Evolutionary conservation across 53 echinoderm and acorn worm genomes (phyloP).

Genomic region (Stichopus horrens): DNA sequence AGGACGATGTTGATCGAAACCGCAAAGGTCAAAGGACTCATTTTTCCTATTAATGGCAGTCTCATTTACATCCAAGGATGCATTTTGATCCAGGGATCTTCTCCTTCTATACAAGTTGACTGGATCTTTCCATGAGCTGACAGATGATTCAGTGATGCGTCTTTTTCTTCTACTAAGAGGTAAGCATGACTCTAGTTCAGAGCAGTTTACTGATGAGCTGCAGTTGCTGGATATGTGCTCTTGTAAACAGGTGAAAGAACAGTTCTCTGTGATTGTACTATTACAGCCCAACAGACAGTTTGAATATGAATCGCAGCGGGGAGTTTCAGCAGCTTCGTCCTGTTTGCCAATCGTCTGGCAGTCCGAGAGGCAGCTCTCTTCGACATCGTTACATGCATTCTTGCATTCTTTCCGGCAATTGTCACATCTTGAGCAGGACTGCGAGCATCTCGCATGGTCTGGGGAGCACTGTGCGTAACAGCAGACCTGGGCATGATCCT

Average conservation of each 20-base stretch:
- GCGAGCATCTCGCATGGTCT: neutral
- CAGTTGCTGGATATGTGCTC: slow-evolving; percentile 47
- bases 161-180: neutral
- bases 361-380: slow-evolving; percentile 29
- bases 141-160: neutral
- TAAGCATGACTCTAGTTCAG: neutral
- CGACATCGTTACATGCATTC: slow-evolving; percentile 16
- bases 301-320: slow-evolving; percentile 18
- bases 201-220: slow-evolving; percentile 35
- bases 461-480: neutral
- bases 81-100: neutral
- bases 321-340: neutral
- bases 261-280: neutral
- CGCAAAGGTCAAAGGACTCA: neutral
- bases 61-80: neutral
- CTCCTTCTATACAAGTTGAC: neutral
- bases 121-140: neutral
- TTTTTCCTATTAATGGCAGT: neutral
- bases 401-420: neutral
- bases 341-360: slow-evolving; percentile 2
- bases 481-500: neutral
- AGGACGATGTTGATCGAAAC: neutral
- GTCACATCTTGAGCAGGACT: neutral
- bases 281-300: slow-evolving; percentile 45
- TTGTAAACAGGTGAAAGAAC: slow-evolving; percentile 47